These are phyloP conservation scores for Periparus ater DNA, from an alignment of 2,797 vertebrate genomes.

Conservation along the genomic window DNA sequence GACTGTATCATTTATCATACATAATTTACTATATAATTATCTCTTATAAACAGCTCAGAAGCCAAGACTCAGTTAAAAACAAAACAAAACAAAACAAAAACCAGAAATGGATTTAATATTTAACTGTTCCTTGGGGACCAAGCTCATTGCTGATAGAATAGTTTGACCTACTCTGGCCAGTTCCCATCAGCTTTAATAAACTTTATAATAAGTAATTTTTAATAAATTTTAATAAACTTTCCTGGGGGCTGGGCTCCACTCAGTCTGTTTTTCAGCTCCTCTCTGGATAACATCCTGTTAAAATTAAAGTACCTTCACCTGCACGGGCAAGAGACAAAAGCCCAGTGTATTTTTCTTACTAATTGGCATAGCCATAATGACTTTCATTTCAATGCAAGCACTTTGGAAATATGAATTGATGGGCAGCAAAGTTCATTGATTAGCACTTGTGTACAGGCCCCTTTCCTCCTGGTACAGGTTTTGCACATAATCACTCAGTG, in stretches of 20 bases:
- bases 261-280: neutral
- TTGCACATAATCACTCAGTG: neutral
- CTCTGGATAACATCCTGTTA: slow-evolving; percentile 3
- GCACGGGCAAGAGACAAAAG: slow-evolving; percentile 16
- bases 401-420: slow-evolving; percentile 37
- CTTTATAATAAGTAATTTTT: neutral
- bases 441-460: slow-evolving; percentile 2
- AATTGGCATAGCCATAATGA: slow-evolving; percentile 24
- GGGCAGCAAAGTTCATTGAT: slow-evolving; percentile 41
- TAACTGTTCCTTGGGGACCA: neutral
- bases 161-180: slow-evolving; percentile 22
- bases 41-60: slow-evolving; percentile 63
- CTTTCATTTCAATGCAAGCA: slow-evolving; percentile 6
- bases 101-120: slow-evolving; percentile 58
- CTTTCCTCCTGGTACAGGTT: neutral
- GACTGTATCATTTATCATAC: slow-evolving; percentile 43
- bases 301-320: slow-evolving; percentile 31
- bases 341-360: slow-evolving; percentile 25
- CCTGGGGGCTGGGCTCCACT: neutral
- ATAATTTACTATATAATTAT: slow-evolving; percentile 64
- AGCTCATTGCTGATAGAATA: neutral
- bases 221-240: neutral
- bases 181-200: slow-evolving; percentile 25
- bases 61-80: slow-evolving; percentile 3
- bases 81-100: slow-evolving; percentile 46